Evolutionary conservation across 1,140 invertebrate species (phyloP).

Genomic region (Acromyrmex charruanus): DNA sequence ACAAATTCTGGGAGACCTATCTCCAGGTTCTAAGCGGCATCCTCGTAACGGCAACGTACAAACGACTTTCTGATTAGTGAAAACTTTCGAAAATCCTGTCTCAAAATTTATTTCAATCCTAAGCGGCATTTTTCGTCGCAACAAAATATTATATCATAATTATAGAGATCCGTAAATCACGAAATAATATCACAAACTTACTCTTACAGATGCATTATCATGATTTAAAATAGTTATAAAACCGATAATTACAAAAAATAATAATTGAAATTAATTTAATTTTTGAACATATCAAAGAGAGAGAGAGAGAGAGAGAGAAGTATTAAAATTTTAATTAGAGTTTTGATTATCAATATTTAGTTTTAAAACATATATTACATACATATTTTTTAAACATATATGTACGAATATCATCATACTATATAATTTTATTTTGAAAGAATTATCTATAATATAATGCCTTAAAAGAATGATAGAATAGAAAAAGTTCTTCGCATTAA

Average conservation of each 20-base stretch:
- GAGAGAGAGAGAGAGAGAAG: no score
- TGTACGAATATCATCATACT: not conserved
- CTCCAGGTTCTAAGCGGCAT: not conserved
- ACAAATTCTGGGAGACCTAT: constrained; percentile 13
- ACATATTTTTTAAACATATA: no score
- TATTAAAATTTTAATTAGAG: no score
- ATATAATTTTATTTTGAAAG: not conserved
- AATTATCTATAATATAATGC: not conserved
- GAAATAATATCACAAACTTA: not conserved
- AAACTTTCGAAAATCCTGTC: constrained; percentile 14
- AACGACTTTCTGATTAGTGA: constrained; percentile 36
- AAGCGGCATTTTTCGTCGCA: not conserved
- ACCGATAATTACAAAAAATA: not conserved
- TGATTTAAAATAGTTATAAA: constrained; percentile 11
- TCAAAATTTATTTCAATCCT: constrained; percentile 29
- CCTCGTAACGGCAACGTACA: not conserved
- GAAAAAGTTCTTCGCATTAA: not conserved
- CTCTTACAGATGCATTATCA: not conserved
- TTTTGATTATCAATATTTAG: no score
- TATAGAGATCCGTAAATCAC: not conserved
- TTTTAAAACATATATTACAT: no score
- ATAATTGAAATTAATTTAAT: not conserved
- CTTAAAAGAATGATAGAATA: not conserved
- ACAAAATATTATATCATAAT: not conserved
- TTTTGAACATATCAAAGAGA: not conserved